These are phyloP conservation scores for Palloptera scutellata DNA, from an alignment of 2,888 invertebrate species.

Conservation along the genomic window DNA sequence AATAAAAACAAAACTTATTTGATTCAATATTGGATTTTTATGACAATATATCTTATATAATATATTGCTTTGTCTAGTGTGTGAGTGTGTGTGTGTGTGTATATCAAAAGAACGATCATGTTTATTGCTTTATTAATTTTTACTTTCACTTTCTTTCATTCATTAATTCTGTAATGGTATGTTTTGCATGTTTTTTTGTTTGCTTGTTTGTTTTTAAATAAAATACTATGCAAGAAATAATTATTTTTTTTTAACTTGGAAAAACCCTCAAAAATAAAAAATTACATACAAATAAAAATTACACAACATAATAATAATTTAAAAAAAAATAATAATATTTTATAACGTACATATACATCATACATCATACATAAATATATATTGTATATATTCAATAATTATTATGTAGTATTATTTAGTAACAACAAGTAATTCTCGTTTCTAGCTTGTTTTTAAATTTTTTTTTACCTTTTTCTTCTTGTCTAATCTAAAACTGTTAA, in stretches of 20 bases:
- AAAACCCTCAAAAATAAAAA: conserved; percentile 7
- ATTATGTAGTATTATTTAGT: conserved; percentile 27
- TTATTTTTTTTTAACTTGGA: conserved; percentile 4
- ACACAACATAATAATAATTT: conserved; percentile 29
- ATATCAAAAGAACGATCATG: not conserved
- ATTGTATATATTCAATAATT: conserved; percentile 38
- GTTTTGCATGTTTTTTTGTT: no score
- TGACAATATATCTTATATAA: no score
- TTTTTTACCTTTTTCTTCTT: conserved; percentile 10
- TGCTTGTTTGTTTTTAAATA: not conserved
- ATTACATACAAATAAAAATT: conserved; percentile 20
- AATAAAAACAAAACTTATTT: not conserved
- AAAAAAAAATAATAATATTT: conserved; percentile 26
- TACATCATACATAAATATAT: conserved; percentile 37
- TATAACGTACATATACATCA: conserved; percentile 42
- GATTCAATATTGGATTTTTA: not conserved
- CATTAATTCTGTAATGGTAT: not conserved
- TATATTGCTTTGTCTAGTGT: no score
- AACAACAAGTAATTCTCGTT: conserved; percentile 23
- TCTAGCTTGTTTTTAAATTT: conserved; percentile 24
- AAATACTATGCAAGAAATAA: not conserved
- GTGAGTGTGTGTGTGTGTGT: no score
- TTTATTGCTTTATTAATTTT: not conserved
- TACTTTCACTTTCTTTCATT: not conserved
- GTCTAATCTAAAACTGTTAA: conserved; percentile 30